These are phyloP conservation scores for Cynaeus angustus DNA, from an alignment of 2,888 invertebrate genomes.

Conservation along the genomic window DNA sequence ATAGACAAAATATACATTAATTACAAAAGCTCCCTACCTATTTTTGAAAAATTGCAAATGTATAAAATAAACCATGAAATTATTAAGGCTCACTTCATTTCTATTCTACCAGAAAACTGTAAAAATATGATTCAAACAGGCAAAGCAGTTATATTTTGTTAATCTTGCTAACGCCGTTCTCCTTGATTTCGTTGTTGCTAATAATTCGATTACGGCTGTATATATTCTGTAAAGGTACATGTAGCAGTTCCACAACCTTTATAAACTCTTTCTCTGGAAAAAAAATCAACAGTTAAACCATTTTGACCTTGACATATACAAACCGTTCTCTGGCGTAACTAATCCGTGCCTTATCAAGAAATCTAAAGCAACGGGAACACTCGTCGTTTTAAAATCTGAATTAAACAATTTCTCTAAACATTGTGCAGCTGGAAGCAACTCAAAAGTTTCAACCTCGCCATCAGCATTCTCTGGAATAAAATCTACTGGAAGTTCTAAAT, in stretches of 20 bases:
- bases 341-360: constrained; percentile 94
- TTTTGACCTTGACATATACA: constrained; percentile 50
- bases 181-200: constrained; percentile 52
- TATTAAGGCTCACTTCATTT: constrained; percentile 56
- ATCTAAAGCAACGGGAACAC: constrained; percentile 92
- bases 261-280: constrained; percentile 86
- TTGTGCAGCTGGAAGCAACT: constrained; percentile 87
- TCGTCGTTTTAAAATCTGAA: constrained; percentile 94
- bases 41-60: constrained; percentile 30
- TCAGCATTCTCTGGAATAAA: constrained; percentile 95
- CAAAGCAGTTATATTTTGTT: constrained; percentile 47
- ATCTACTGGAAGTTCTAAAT: constrained; percentile 91
- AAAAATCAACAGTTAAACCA: background rate
- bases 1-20: constrained; percentile 56
- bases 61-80: constrained; percentile 51
- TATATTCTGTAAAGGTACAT: constrained; percentile 89
- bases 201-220: constrained; percentile 75
- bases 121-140: constrained; percentile 32
- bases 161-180: constrained; percentile 56
- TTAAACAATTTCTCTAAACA: constrained; percentile 87
- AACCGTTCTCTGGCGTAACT: constrained; percentile 92
- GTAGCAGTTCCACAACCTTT: constrained; percentile 88
- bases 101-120: constrained; percentile 50
- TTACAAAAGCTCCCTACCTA: constrained; percentile 56
- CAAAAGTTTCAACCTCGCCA: constrained; percentile 95